These are phyloP conservation scores for zebrafish (Danio rerio) DNA, from an alignment of 2,113 vertebrate species.

Conservation along the genomic window DNA sequence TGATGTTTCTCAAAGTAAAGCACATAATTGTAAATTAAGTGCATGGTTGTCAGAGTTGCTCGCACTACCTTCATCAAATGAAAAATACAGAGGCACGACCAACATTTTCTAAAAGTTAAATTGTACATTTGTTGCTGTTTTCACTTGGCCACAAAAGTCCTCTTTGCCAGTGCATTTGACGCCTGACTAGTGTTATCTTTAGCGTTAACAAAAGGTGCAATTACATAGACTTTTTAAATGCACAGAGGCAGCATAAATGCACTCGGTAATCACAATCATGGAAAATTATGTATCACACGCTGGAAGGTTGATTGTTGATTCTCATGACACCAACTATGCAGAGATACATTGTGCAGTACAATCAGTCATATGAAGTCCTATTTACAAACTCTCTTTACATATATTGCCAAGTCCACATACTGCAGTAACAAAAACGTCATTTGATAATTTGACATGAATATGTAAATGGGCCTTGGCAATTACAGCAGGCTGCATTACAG, in stretches of 20 bases:
- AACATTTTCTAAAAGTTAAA: background rate
- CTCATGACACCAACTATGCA: background rate
- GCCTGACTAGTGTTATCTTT: conserved; percentile 1
- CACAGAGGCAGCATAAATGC: background rate
- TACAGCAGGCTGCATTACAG: conserved; percentile 13
- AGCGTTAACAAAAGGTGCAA: background rate
- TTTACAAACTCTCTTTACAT: background rate
- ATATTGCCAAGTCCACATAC: background rate
- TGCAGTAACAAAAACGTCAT: conserved; percentile 5
- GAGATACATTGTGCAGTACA: background rate
- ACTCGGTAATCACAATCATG: conserved; percentile 12
- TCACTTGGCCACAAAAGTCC: background rate
- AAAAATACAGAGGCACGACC: background rate
- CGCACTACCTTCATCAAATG: background rate
- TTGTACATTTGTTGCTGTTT: background rate
- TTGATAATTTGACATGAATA: background rate
- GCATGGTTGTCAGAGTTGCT: too few species aligned
- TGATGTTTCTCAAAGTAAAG: too few species aligned
- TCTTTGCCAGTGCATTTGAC: background rate
- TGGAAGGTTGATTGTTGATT: conserved; percentile 27
- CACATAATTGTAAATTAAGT: too few species aligned
- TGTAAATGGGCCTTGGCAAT: conserved; percentile 20
- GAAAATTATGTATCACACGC: conserved; percentile 7
- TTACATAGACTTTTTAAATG: conserved; percentile 10
- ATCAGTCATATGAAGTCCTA: background rate